Base-by-base conservation (phyloP, 2,888 invertebrate species). In the Pristionchus arcanus region DNA sequence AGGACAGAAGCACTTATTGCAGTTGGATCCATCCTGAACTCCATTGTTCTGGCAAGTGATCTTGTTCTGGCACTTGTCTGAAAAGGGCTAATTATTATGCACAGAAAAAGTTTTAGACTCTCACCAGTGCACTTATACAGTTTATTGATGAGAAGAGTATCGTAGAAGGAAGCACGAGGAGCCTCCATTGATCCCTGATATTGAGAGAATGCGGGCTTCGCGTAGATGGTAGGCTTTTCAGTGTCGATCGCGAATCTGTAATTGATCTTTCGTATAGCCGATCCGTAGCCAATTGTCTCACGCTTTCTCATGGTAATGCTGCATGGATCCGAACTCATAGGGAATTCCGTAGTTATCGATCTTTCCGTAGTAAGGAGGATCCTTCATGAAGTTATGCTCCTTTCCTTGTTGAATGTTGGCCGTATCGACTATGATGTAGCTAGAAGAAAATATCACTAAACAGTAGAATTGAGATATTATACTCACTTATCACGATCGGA, bases 311-410 rank as follows among this genome's bases (percentile, higher is more conserved):
- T 87, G 42, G n/a, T 87, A 87, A 28, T 68, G 87, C 53, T 87
- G 87, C 87, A 87, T 87, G 28, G 87, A 87, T 87, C 87, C 87
- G 68, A 87, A 87, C 31, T 87, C 87, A 28, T 87, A 87, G 19
- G 87, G 87, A 42, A 87, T 87, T 7, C 55, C 84, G 66, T 87
- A 87, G 87, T 66, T 87, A 66, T 53, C 53, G n/a, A 68, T 19
- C 42, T 42, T 42, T 34, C 87, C 87, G 68, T 66, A 87, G n/a
- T 31, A 19, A 2, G n/a, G 42, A 37, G 87, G 87, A 19, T 87
- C 87, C 15, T 68, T 66, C 42, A 53, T 31, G 87, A 87, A 87
- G 68, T 87, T 87, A 68, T 87, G 87, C n/a, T 66, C 87, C 19
- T 66, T 66, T 37, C 87, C 87, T 16, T 68, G 37, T 19, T 66